Percentiles rank a stretch among this genome's conserved stretches.
Evolutionary conservation across 2,888 invertebrate species (phyloP).

Genomic region (Stenotaenia linearis): DNA sequence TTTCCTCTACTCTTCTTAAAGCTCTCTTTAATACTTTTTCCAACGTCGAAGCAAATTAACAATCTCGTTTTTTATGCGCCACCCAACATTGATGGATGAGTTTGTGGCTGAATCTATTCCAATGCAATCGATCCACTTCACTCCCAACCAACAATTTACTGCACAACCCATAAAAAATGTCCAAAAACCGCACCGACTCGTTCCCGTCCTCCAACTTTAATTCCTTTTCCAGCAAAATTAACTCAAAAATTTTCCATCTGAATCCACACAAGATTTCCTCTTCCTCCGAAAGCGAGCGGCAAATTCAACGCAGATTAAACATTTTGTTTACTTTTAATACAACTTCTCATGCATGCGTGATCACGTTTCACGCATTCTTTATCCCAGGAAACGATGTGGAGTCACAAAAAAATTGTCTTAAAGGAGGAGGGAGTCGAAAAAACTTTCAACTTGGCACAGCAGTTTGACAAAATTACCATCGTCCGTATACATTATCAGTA

Average conservation of each 20-base stretch:
- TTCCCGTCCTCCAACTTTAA: background rate
- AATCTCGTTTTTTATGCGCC: background rate
- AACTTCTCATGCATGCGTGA: background rate
- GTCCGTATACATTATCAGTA: conserved; percentile 7
- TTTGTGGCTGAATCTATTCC: background rate
- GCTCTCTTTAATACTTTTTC: background rate
- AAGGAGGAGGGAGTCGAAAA: background rate
- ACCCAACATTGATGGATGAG: conserved; percentile 7
- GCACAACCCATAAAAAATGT: background rate
- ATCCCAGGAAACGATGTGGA: background rate
- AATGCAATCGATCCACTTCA: conserved; percentile 3
- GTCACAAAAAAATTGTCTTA: background rate
- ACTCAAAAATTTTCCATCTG: background rate
- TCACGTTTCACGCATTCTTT: conserved; percentile 13
- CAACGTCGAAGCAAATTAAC: background rate
- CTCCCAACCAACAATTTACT: background rate
- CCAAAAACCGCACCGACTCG: background rate
- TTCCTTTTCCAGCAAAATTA: background rate
- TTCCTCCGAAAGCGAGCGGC: background rate
- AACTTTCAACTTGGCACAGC: background rate
- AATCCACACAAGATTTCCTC: background rate
- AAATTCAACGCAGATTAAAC: conserved; percentile 3
- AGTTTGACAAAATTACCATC: conserved; percentile 19
- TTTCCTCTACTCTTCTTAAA: background rate
- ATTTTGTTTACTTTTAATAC: background rate